Percentiles rank a stretch among this genome's conserved stretches.
Evolutionary conservation across 2,797 vertebrate species (phyloP).

Genomic region (Anolis apletophallus): DNA sequence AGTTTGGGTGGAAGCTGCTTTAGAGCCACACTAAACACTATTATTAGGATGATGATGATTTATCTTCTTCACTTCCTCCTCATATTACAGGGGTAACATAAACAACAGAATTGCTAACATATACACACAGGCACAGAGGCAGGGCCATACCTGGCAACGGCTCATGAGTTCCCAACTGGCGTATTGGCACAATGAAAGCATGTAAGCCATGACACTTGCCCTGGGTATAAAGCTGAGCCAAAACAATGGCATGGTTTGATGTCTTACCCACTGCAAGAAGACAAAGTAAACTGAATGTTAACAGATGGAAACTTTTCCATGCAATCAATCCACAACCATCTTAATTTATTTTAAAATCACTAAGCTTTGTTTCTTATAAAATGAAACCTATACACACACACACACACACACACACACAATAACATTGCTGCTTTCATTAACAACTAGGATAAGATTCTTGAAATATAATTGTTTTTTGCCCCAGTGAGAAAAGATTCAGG

Average conservation of each 20-base stretch:
- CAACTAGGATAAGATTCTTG: background rate
- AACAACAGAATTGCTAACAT: background rate
- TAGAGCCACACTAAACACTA: background rate
- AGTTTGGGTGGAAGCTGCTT: background rate
- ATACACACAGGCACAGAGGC: background rate
- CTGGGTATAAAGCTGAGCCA: conserved; percentile 94
- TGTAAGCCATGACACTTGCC: conserved; percentile 91
- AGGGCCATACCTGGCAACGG: conserved; percentile 90
- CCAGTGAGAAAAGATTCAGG: background rate
- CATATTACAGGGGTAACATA: background rate
- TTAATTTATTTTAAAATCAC: background rate
- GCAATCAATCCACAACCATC: background rate
- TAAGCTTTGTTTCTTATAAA: background rate
- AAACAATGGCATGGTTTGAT: conserved; percentile 93
- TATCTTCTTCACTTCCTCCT: no score
- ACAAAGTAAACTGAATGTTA: background rate
- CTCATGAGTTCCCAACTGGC: conserved; percentile 87
- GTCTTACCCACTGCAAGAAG: conserved; percentile 91
- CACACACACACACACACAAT: no score
- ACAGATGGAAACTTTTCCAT: background rate
- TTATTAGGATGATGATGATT: no score
- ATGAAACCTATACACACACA: background rate
- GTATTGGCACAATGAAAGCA: conserved; percentile 94
- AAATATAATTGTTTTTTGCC: conserved; percentile 12
- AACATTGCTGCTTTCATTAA: background rate